Conservation (phyloP, 1,140 invertebrate genomes). For the Eupristina koningsbergeri region DNA sequence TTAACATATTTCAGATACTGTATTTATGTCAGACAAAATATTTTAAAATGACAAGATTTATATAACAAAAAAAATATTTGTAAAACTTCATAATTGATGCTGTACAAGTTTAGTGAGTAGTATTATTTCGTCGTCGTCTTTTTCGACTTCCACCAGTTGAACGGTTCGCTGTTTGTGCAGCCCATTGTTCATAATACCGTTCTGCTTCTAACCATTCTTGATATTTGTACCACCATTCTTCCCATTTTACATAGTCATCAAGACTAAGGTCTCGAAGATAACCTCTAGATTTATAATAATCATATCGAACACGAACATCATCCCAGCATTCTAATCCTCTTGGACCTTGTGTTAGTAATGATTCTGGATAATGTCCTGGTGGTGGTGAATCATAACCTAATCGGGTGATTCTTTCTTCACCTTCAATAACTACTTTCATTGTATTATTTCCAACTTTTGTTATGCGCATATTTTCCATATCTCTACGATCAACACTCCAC, state of each 20-base stretch:
- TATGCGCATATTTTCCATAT: conserved; percentile 88
- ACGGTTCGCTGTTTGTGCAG: conserved; percentile 70
- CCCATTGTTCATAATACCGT: conserved; percentile 85
- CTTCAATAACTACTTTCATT: conserved; percentile 84
- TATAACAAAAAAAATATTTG: conserved; percentile 38
- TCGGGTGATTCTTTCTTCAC: conserved; percentile 73
- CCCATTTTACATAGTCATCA: conserved; percentile 92
- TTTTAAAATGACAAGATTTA: conserved; percentile 10
- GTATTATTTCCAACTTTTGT: conserved; percentile 81
- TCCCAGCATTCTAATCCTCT: conserved; percentile 86
- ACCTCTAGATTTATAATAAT: conserved; percentile 89
- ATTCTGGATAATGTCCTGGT: conserved; percentile 84
- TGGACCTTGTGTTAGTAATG: conserved; percentile 80
- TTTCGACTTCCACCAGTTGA: conserved; percentile 60
- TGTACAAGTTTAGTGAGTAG: conserved; percentile 59
- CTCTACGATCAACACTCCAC: conserved; percentile 85
- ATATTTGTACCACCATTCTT: conserved; percentile 95
- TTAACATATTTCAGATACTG: background rate
- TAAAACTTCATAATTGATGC: background rate
- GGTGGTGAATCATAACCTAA: conserved; percentile 77
- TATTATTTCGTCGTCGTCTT: conserved; percentile 67
- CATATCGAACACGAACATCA: conserved; percentile 86
- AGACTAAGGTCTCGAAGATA: conserved; percentile 84
- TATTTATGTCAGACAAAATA: too few relatives aligned
- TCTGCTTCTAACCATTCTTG: conserved; percentile 91